Percentiles rank a stretch among this genome's conserved stretches.
phyloP scores from a whole-genome alignment of 2,113 vertebrate genomes.

The Andinoacara biseriatus region DNA sequence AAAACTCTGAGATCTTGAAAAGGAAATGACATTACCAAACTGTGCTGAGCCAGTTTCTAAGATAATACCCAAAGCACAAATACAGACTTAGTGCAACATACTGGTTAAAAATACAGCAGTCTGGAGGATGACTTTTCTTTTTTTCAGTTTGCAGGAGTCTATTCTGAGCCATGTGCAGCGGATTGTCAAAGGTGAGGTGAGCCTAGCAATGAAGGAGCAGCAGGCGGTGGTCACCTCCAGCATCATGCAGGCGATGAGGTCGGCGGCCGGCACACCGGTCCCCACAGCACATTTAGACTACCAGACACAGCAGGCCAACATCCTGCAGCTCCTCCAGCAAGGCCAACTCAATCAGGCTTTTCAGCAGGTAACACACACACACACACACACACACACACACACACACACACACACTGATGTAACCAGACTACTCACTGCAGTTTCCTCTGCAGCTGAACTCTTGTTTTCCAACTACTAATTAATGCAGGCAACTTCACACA shows the following conservation, averaged over 20 bases:
- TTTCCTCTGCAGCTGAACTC: neutral
- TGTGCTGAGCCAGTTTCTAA: neutral
- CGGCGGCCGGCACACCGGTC: constrained; percentile 91
- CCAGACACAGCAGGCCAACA: constrained; percentile 93
- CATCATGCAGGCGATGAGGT: constrained; percentile 99
- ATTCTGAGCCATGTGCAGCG: constrained; percentile 94
- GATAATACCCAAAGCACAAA: neutral
- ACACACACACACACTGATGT: neutral
- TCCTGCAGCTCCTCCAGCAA: constrained; percentile 95
- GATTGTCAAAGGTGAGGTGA: constrained; percentile 96
- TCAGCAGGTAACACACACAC: constrained; percentile 87
- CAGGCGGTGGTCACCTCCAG: constrained; percentile 94
- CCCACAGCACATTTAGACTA: constrained; percentile 93
- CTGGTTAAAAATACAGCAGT: neutral
- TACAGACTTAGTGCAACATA: neutral
- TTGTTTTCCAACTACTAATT: neutral
- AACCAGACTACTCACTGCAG: neutral
- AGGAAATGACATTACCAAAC: neutral
- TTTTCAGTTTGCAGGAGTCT: constrained; percentile 91
- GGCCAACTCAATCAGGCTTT: constrained; percentile 98
- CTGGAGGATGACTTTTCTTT: neutral
- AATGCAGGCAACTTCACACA: neutral
- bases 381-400: neutral
- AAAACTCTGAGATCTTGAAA: constrained; percentile 25
- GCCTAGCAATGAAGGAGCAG: constrained; percentile 96